Evolutionary conservation across 1,140 invertebrate genomes (phyloP), one percentile per base, ranked within the genome.

Genomic region (Macrobrachium rosenbergii): DNA sequence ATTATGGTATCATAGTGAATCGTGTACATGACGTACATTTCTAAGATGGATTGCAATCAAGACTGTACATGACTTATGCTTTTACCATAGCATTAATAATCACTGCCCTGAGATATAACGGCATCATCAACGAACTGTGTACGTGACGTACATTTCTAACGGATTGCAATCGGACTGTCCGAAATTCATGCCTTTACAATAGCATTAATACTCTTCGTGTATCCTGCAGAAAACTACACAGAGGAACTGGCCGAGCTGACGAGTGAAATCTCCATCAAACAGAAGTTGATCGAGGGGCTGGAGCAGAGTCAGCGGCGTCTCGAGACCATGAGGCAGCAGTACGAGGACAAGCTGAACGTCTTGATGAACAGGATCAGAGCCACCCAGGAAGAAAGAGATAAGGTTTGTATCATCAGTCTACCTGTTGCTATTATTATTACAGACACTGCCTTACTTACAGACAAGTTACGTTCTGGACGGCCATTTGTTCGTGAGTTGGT

Each of bases 321-420:
- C 87, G 94, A 96, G 60, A 94, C 95, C 0, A 95, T 99, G 94
- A 95, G 95, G 78, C 94, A 95, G 86, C 96, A 99, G 90, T 99
- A 99, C 92, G 98, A 99, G 92, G 96, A 98, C 64, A 98, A 99
- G 91, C 93, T 99, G n/a, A 92, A 94, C 63, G 95, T 96, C 75
- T 92, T 99, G n/a, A 95, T 97, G 91, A 94, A 94, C 6, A 95
- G 96, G 90, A 99, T 99, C 75, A 94, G 94, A 88, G 95, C 96
- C 88, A 99, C 98, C 0, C 96, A 98, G 92, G 95, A 96, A 77
- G 98, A 99, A 93, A 93, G 98, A 73, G 98, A 99, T 92, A 97
- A 97, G 91, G 96, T 99, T 0, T 92, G 99, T n/a, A 93, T 95
- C 92, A 91, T 37, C 28, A 37, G 28, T 37, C 28, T 37, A 37